Conservation (phyloP, 2,113 vertebrate genomes). For the Gobiocypris rarus region DNA sequence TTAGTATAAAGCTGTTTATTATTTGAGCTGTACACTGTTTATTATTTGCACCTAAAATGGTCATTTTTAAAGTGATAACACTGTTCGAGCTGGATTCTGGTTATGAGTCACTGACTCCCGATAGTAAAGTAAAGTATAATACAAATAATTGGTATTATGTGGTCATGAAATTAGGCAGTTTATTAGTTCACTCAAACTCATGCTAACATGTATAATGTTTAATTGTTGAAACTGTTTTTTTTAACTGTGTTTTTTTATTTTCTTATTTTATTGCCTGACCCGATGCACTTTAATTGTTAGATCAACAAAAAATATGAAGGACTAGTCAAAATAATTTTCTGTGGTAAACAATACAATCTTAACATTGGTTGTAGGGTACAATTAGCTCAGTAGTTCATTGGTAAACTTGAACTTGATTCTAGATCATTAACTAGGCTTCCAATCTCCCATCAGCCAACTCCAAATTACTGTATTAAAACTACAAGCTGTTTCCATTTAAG, state of each 20-base stretch:
- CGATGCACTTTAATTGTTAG: no score
- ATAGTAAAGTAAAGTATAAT: not conserved
- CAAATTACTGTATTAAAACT: constrained; percentile 9
- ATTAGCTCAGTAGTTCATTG: no score
- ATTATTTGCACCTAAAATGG: not conserved
- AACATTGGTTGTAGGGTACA: not conserved
- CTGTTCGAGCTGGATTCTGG: not conserved
- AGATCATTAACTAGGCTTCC: not conserved
- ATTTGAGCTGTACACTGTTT: not conserved
- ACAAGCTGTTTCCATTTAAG: not conserved
- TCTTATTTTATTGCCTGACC: not conserved
- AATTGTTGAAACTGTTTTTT: not conserved
- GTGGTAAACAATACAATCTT: not conserved
- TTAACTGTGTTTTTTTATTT: no score
- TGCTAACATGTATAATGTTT: not conserved
- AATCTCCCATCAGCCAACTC: not conserved
- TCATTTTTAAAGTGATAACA: not conserved
- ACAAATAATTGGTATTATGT: no score
- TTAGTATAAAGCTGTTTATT: not conserved
- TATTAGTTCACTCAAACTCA: no score
- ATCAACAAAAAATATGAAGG: no score
- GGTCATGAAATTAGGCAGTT: no score
- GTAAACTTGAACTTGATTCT: not conserved
- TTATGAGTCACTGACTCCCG: not conserved
- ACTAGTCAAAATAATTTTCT: not conserved